phyloP scores from a whole-genome alignment of 2,797 vertebrate species.

The Xenentodon cancila region DNA sequence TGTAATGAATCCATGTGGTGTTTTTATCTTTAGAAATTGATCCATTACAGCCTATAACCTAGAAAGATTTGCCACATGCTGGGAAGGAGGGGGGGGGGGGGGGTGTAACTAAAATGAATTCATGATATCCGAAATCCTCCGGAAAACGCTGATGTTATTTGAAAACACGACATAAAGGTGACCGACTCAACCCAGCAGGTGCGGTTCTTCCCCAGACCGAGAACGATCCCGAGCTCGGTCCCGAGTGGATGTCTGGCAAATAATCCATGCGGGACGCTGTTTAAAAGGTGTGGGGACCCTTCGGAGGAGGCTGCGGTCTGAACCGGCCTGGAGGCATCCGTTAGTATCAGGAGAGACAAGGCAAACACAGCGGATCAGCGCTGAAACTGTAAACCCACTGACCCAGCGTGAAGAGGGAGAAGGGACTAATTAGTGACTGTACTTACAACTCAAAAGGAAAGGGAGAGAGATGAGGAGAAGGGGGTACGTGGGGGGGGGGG shows the following conservation, averaged over 20 bases:
- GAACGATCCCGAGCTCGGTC: slow-evolving; percentile 17
- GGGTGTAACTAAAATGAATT: slow-evolving; percentile 34
- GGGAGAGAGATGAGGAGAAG: slow-evolving; percentile 36
- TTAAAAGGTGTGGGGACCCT: slow-evolving; percentile 65
- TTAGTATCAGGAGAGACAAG: slow-evolving; percentile 61
- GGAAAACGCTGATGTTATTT: slow-evolving; percentile 15
- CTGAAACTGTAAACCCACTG: slow-evolving; percentile 74
- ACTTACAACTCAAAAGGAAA: slow-evolving; percentile 70
- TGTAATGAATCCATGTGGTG: slow-evolving; percentile 52
- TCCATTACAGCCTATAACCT: slow-evolving; percentile 37
- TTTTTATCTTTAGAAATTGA: slow-evolving; percentile 55
- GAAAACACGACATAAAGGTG: slow-evolving; percentile 15
- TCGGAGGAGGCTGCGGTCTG: slow-evolving; percentile 51
- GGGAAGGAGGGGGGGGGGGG: too few relatives aligned
- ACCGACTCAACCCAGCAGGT: too few relatives aligned
- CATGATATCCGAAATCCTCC: slow-evolving; percentile 2
- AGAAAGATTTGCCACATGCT: slow-evolving; percentile 25
- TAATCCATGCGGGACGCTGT: slow-evolving; percentile 48
- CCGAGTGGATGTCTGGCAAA: slow-evolving; percentile 49
- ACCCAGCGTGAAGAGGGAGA: slow-evolving; percentile 76
- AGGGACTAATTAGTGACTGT: slow-evolving; percentile 79
- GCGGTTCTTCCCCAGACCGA: background rate
- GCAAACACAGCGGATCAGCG: slow-evolving; percentile 65
- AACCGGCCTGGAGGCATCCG: slow-evolving; percentile 50
- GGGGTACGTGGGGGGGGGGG: background rate